Base-by-base conservation (phyloP, 2,888 invertebrate species). In the Lissonota sp. region DNA sequence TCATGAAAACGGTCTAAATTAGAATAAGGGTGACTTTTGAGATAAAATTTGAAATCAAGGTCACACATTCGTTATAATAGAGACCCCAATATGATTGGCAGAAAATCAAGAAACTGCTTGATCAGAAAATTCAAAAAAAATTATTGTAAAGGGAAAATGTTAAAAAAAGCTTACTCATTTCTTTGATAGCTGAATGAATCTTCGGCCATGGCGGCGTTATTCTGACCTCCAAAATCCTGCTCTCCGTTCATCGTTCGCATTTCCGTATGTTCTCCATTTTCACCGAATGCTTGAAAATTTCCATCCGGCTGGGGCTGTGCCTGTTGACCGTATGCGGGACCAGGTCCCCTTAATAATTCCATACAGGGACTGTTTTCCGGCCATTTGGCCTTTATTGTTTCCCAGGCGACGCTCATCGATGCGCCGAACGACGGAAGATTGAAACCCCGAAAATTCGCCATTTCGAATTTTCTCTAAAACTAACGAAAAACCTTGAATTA, bases 351-450 rank as follows among this genome's bases (percentile, higher is more conserved):
- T 60, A 93, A 88, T 72, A 93, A 84, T 84, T 94, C 93, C 90
- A 93, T 88, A 79, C 93, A 93, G 0, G 93, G 93, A 75, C 93
- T 93, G 88, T 95, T 95, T 55, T 95, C 95, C 67, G 97, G 97
- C 90, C 97, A 95, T 88, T 95, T 95, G 90, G 97, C 96, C 87
- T 96, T 94, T 63, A 97, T 94, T 16, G 97, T 96, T 93, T 97
- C 97, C 95, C 96, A 95, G 37, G 97, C 96, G 84, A 97, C 97
- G 90, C 96, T 96, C 89, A 97, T 91, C 55, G 96, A 95, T 90
- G 97, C 97, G 90, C 95, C 95, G 83, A 97, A 89, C 49, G 97
- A 96, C 63, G 97, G 96, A 87, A 97, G 91, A 88, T 94, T 95
- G 86, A 95, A 94, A 80, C 95, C 94, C 49, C 95, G 94, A 77